Conservation (phyloP, 2,888 invertebrate genomes). For the Dilophus febrilis region DNA sequence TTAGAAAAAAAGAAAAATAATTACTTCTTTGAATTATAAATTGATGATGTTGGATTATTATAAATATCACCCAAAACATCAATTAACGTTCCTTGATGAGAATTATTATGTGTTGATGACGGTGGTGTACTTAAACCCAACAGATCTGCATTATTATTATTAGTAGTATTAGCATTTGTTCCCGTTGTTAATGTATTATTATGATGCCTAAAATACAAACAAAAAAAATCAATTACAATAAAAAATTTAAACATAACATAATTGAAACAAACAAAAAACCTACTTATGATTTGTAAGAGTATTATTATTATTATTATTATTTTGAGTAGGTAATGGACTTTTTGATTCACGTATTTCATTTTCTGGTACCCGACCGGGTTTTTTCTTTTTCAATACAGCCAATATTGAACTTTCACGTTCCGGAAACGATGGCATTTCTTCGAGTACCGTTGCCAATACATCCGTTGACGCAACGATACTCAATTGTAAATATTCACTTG, state of each 20-base stretch:
- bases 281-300: slow-evolving; percentile 28
- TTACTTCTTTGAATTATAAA: slow-evolving; percentile 71
- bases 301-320: slow-evolving; percentile 33
- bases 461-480: slow-evolving; percentile 93
- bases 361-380: slow-evolving; percentile 86
- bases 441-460: slow-evolving; percentile 92
- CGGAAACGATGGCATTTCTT: slow-evolving; percentile 99
- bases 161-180: no score
- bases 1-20: background rate
- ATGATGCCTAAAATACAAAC: slow-evolving; percentile 3
- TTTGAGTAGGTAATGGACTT: slow-evolving; percentile 41
- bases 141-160: slow-evolving; percentile 54
- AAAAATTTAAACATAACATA: slow-evolving; percentile 5
- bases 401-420: slow-evolving; percentile 96
- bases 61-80: slow-evolving; percentile 87
- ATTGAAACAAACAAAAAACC: slow-evolving; percentile 8
- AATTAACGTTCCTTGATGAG: slow-evolving; percentile 63
- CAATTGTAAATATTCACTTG: slow-evolving; percentile 92
- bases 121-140: slow-evolving; percentile 80
- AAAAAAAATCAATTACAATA: slow-evolving; percentile 7
- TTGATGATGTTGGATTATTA: slow-evolving; percentile 45
- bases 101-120: slow-evolving; percentile 42
- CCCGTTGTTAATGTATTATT: no score
- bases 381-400: slow-evolving; percentile 95
- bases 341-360: slow-evolving; percentile 69